Conservation (phyloP, 2,797 vertebrate genomes). For the Spinibarbus caldwelli region DNA sequence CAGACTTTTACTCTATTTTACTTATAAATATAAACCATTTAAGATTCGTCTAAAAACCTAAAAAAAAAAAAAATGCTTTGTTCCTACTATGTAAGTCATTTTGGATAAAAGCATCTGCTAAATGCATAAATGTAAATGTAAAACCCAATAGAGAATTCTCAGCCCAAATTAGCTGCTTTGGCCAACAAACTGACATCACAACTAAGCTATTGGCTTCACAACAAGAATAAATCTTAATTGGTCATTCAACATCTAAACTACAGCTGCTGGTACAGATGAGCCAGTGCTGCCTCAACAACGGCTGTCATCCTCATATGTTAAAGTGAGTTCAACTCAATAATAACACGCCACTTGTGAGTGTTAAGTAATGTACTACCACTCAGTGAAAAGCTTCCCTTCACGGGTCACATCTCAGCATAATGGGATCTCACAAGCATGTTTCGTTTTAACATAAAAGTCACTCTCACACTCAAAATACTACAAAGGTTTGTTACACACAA, state of each 20-base stretch:
- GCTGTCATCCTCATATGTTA: slow-evolving; percentile 6
- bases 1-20: background rate
- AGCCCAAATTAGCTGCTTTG: background rate
- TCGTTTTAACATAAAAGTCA: slow-evolving; percentile 43
- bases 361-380: slow-evolving; percentile 51
- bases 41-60: no score
- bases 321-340: slow-evolving; percentile 6
- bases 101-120: background rate
- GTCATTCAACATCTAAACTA: background rate
- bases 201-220: background rate
- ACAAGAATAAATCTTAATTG: background rate
- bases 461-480: slow-evolving; percentile 16
- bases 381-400: slow-evolving; percentile 54
- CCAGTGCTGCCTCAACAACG: background rate
- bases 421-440: slow-evolving; percentile 39
- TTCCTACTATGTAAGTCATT: background rate
- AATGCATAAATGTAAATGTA: background rate
- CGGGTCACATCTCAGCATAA: slow-evolving; percentile 47
- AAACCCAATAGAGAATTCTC: background rate
- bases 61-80: no score
- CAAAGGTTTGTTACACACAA: background rate
- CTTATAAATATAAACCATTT: no score
- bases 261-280: slow-evolving; percentile 11
- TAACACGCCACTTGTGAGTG: slow-evolving; percentile 3
- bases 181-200: background rate